Conservation (phyloP, 2,797 vertebrate genomes). For the Saxicola maurus region DNA sequence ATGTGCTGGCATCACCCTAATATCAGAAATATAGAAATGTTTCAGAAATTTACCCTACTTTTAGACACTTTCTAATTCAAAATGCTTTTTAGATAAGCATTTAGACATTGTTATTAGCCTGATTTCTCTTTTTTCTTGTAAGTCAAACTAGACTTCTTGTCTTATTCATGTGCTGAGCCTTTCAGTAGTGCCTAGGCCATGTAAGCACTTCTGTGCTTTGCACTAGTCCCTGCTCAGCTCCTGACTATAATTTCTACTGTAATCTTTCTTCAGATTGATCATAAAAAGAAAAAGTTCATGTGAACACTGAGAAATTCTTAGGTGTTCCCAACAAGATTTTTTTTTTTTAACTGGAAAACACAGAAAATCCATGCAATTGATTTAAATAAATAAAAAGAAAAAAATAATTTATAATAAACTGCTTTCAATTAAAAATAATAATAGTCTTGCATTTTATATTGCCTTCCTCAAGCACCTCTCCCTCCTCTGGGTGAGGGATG, state of each 20-base stretch:
- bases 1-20: background rate
- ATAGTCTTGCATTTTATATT: background rate
- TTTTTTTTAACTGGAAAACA: background rate
- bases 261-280: background rate
- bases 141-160: background rate
- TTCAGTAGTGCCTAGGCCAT: background rate
- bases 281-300: rapidly evolving
- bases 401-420: background rate
- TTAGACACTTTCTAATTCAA: background rate
- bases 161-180: background rate
- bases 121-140: background rate
- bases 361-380: background rate
- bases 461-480: background rate
- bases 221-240: background rate
- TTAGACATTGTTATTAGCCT: background rate
- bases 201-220: background rate
- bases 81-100: background rate
- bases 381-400: background rate
- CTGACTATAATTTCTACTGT: background rate
- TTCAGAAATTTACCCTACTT: background rate
- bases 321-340: background rate
- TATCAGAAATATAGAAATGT: background rate
- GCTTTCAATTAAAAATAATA: background rate
- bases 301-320: background rate
- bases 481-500: background rate